phyloP scores from a whole-genome alignment of 2,797 vertebrate genomes.

The Dicrostonyx torquatus region DNA sequence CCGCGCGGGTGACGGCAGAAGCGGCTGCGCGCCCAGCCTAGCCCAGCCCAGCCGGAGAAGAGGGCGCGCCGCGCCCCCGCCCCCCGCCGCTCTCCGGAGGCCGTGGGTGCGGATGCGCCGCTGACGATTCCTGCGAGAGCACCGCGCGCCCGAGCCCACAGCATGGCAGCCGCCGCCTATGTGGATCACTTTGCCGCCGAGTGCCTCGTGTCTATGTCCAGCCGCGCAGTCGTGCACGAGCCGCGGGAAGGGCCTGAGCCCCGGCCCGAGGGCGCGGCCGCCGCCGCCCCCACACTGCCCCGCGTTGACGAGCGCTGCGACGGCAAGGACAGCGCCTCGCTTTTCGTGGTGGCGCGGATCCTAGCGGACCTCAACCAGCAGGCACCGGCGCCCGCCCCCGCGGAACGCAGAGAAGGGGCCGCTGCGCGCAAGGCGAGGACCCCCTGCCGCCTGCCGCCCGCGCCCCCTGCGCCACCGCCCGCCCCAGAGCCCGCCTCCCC shows the following conservation, averaged over 20 bases:
- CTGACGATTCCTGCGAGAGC: slow-evolving; percentile 66
- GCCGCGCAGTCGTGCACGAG: slow-evolving; percentile 93
- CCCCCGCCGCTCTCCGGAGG: slow-evolving; percentile 71
- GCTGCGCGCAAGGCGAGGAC: slow-evolving; percentile 80
- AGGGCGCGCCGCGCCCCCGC: slow-evolving; percentile 74
- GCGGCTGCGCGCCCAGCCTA: slow-evolving; percentile 78
- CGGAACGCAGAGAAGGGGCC: slow-evolving; percentile 78
- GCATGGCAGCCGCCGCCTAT: slow-evolving; percentile 90
- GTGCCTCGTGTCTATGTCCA: slow-evolving; percentile 99
- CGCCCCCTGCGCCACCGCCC: slow-evolving; percentile 85
- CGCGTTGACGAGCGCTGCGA: slow-evolving; percentile 90
- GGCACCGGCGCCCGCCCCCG: slow-evolving; percentile 87
- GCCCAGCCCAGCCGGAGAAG: slow-evolving; percentile 73
- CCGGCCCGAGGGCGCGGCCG: slow-evolving; percentile 87
- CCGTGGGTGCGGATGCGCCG: slow-evolving; percentile 75
- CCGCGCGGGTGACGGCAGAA: slow-evolving; percentile 79
- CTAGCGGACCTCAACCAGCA: slow-evolving; percentile 98
- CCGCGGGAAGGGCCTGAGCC: slow-evolving; percentile 90
- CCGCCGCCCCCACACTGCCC: slow-evolving; percentile 83
- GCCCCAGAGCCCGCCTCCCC: slow-evolving; percentile 80
- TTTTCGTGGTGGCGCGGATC: slow-evolving; percentile 97
- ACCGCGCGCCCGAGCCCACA: slow-evolving; percentile 68
- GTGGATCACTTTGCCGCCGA: slow-evolving; percentile 99
- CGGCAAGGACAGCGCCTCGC: slow-evolving; percentile 94
- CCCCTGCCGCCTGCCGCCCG: slow-evolving; percentile 85